A percentile compares a stretch with the other conserved stretches of the same genome.
These are phyloP conservation scores for Cygnus buccinator DNA, from an alignment of 2,113 vertebrate genomes.

Conservation along the genomic window DNA sequence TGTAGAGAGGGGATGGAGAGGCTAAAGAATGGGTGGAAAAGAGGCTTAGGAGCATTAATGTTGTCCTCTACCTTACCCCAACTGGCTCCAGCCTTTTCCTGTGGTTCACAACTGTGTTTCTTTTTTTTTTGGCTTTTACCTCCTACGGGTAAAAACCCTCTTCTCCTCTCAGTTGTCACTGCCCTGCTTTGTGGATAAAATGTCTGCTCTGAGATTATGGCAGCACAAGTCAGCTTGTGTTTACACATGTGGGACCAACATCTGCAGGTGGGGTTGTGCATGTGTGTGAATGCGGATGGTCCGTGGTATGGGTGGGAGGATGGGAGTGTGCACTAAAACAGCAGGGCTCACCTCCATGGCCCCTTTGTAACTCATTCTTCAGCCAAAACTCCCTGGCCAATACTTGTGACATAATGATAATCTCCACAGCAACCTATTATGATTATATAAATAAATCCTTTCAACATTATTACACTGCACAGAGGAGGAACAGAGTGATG, in stretches of 20 bases:
- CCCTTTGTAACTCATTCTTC: not conserved
- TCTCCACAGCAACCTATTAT: constrained; percentile 55
- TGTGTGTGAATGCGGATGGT: not conserved
- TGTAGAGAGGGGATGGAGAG: not conserved
- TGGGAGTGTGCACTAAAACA: not conserved
- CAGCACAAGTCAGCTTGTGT: not conserved
- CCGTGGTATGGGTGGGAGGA: not conserved
- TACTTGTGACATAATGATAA: constrained; percentile 21
- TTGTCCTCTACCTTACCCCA: not conserved
- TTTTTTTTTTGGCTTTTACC: not conserved
- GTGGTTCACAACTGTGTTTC: not conserved
- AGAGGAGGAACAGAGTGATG: not conserved
- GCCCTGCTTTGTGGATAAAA: not conserved
- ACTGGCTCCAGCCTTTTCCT: not conserved
- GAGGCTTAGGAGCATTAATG: not conserved
- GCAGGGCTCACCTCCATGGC: not conserved
- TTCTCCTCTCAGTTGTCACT: not conserved
- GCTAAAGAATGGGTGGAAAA: not conserved
- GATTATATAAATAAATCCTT: constrained; percentile 45
- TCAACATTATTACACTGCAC: not conserved
- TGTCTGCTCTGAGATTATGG: not conserved
- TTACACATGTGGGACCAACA: not conserved
- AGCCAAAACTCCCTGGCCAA: not conserved
- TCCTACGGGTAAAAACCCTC: not conserved
- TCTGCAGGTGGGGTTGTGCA: not conserved